Percentiles rank a stretch among this genome's conserved stretches.
phyloP scores from a whole-genome alignment of 2,113 vertebrate genomes.

The Trichomycterus rosablanca region DNA sequence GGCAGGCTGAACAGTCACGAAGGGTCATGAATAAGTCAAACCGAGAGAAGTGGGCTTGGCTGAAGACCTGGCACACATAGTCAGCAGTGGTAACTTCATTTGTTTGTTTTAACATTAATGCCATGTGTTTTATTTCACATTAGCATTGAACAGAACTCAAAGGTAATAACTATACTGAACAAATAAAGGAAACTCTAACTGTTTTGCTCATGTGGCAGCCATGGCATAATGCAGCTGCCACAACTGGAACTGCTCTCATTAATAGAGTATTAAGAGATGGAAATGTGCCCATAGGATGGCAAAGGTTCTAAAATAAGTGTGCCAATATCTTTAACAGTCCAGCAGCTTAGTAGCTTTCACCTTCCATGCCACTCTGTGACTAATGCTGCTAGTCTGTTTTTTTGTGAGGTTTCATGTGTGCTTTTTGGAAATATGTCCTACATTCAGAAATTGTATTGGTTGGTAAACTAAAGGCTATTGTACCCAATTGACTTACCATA shows the following conservation, averaged over 20 bases:
- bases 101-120: not conserved
- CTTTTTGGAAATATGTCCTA: slow-evolving; percentile 63
- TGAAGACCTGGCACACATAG: not conserved
- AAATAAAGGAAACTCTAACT: slow-evolving; percentile 12
- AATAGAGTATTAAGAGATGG: not conserved
- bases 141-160: slow-evolving; percentile 14
- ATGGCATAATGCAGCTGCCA: slow-evolving; percentile 13
- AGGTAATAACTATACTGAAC: slow-evolving; percentile 15
- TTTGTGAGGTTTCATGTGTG: slow-evolving; percentile 60
- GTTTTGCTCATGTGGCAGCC: slow-evolving; percentile 22
- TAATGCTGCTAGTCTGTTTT: slow-evolving; percentile 48
- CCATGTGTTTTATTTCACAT: slow-evolving; percentile 5
- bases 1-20: slow-evolving; percentile 4
- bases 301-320: not conserved
- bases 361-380: slow-evolving; percentile 49
- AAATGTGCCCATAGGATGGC: not conserved
- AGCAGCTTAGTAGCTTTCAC: not conserved
- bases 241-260: slow-evolving; percentile 22
- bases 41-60: not conserved
- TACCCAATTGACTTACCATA: slow-evolving; percentile 60
- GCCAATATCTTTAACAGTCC: too few species aligned
- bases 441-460: slow-evolving; percentile 59
- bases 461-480: slow-evolving; percentile 66
- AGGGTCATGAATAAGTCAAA: slow-evolving; percentile 5
- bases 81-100: slow-evolving; percentile 5